Conservation (phyloP, 30 jellyfish, hydroid and myxozoan species). For the Chrysaora quinquecirrha region DNA sequence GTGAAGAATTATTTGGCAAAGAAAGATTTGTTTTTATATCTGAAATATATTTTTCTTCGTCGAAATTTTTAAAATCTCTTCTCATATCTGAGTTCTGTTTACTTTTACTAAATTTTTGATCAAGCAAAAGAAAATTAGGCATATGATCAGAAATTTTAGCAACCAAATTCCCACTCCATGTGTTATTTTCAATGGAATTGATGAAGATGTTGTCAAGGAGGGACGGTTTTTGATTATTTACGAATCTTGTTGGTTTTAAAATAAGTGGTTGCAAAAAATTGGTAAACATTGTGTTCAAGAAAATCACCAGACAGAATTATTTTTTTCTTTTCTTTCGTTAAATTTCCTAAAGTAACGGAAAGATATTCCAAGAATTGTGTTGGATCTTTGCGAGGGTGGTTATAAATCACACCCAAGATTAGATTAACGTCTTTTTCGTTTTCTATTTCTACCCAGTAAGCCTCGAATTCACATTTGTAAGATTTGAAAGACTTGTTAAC, state of each 20-base stretch:
- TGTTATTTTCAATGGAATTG: background rate
- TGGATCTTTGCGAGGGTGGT: background rate
- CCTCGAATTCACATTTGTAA: background rate
- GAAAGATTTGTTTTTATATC: background rate
- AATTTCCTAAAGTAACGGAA: background rate
- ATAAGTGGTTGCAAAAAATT: background rate
- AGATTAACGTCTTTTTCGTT: background rate
- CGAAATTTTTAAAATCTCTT: background rate
- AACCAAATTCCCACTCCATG: background rate
- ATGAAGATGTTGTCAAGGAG: background rate
- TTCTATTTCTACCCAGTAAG: background rate
- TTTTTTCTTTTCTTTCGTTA: background rate
- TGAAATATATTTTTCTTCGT: background rate
- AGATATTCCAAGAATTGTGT: background rate
- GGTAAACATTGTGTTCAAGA: background rate
- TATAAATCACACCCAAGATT: background rate
- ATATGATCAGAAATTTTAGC: background rate
- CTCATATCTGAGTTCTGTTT: background rate
- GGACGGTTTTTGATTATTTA: background rate
- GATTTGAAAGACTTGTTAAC: background rate
- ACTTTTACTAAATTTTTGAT: background rate
- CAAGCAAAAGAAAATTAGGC: background rate
- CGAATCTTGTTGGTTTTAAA: background rate
- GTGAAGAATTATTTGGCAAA: background rate
- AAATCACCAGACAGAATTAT: background rate